Evolutionary conservation across 2,888 invertebrate genomes (phyloP).

Genomic region (Lottia scabra): DNA sequence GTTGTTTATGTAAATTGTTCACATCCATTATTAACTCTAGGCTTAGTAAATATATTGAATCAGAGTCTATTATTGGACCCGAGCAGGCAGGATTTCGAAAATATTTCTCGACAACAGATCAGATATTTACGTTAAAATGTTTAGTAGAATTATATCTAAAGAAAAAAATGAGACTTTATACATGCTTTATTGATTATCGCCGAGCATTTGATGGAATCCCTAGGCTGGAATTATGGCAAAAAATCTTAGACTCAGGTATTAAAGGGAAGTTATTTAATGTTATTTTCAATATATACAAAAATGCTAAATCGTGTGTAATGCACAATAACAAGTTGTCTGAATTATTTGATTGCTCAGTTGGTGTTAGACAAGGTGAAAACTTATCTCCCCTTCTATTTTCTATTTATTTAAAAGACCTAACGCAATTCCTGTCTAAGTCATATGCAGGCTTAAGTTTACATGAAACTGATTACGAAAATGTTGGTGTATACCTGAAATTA

Average conservation of each 20-base stretch:
- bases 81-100: neutral
- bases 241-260: neutral
- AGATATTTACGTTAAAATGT: slow-evolving; percentile 11
- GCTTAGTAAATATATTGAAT: neutral
- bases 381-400: too few species aligned
- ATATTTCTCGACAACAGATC: slow-evolving; percentile 7
- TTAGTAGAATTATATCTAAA: slow-evolving; percentile 6
- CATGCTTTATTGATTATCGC: neutral
- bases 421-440: neutral
- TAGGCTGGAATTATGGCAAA: slow-evolving; percentile 15
- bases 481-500: slow-evolving; percentile 14
- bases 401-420: too few species aligned
- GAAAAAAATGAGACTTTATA: neutral
- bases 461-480: neutral
- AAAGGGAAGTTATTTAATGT: slow-evolving; percentile 6
- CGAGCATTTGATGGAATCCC: slow-evolving; percentile 15
- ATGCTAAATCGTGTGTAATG: neutral
- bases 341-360: neutral
- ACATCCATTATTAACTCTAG: neutral
- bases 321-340: neutral
- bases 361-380: too few species aligned
- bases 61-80: neutral
- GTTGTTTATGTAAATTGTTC: neutral
- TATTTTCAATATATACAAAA: neutral
- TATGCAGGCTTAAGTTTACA: slow-evolving; percentile 5